Base-by-base conservation (phyloP, 1,140 invertebrate species). In the Ruditapes philippinarum region DNA sequence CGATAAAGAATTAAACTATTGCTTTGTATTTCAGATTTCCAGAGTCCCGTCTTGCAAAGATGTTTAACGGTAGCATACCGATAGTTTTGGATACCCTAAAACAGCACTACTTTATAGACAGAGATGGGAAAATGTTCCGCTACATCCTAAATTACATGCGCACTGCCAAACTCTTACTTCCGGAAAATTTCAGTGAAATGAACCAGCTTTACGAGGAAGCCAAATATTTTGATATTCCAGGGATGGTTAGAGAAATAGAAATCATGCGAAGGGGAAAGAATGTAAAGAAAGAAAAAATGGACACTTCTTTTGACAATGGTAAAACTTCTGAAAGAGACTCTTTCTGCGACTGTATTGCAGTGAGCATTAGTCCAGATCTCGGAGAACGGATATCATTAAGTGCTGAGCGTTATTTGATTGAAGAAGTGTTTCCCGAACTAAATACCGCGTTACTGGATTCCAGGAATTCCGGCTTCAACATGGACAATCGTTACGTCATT, bases 21-120 rank as follows among this genome's bases (percentile, higher is more conserved):
- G 17, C 51, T 28, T 28, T 62, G 57, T 88, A 33, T 89, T 90
- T 17, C 97, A 99, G 98, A 95, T 99, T 98, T 96, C 98, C 98
- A 0, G 98, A 99, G 70, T 99, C 98, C 3, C 97, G 97, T 92
- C 96, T 99, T 90, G 98, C 98, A 0, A 98, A 98, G 95, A 97
- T 99, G 94, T 99, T 99, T 96, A 99, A 99, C 94, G 99, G 99
- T n/a, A 98, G 97, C 91, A 99, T 99, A 92, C 99, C 99, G 0
- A 99, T 99, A 91, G 98, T 99, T 3, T 96, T 99, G 93, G 99
- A 99, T 95, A 98, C 98, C 5, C 96, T 99, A 91, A 99, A 99
- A 95, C 99, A 99, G 95, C 99, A 99, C 95, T 99, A 99, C 95
- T 99, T 99, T 96, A 99, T 99, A 91, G 99, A 99, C 96, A 97